Conservation (phyloP, 2,888 invertebrate genomes). For the Nomada fucata region DNA sequence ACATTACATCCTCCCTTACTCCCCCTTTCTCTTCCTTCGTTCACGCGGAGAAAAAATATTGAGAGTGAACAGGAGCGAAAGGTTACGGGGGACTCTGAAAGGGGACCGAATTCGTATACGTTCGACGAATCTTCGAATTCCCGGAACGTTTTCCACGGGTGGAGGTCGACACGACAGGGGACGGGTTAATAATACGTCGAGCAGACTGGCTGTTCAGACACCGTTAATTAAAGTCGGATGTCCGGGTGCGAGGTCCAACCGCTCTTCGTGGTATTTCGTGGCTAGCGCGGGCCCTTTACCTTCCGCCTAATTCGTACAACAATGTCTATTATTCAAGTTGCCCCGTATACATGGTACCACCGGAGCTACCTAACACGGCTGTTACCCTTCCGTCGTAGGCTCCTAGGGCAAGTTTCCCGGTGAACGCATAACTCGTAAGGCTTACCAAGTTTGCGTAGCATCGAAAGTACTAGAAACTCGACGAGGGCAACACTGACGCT, state of each 20-base stretch:
- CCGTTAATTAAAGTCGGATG: constrained; percentile 72
- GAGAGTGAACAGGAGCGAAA: background rate
- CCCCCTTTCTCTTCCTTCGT: background rate
- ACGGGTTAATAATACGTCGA: constrained; percentile 70
- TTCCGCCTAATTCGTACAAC: constrained; percentile 70
- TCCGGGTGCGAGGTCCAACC: constrained; percentile 54
- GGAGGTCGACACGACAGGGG: constrained; percentile 46
- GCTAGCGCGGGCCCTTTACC: constrained; percentile 52
- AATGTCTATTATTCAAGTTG: constrained; percentile 74
- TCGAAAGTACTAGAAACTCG: constrained; percentile 71
- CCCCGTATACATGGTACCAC: constrained; percentile 45
- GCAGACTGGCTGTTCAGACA: constrained; percentile 68
- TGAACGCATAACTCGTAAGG: constrained; percentile 72
- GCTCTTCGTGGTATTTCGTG: constrained; percentile 56
- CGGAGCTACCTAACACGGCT: constrained; percentile 56
- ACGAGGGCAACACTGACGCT: constrained; percentile 42
- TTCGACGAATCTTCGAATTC: constrained; percentile 62
- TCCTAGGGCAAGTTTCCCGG: constrained; percentile 65
- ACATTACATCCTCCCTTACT: background rate
- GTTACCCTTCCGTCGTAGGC: constrained; percentile 58
- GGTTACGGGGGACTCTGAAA: constrained; percentile 27
- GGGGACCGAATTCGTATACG: constrained; percentile 21
- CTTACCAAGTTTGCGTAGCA: constrained; percentile 72
- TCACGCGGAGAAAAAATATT: constrained; percentile 6
- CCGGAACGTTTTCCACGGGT: constrained; percentile 40